Evolutionary conservation across 2,888 invertebrate genomes (phyloP).

Genomic region (Carcina quercana): DNA sequence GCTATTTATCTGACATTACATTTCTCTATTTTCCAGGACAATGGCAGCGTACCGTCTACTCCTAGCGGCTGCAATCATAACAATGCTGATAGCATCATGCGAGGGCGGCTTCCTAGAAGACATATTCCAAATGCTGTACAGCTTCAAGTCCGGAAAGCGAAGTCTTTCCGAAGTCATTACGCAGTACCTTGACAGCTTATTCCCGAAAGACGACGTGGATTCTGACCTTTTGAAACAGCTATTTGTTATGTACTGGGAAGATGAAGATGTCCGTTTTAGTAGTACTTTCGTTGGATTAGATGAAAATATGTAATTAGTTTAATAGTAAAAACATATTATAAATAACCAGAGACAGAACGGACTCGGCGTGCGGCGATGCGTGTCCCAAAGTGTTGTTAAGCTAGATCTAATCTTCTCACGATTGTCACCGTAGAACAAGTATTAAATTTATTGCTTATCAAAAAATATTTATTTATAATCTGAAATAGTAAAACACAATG

Average conservation of each 20-base stretch:
- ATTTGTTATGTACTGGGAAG: conserved; percentile 42
- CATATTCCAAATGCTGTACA: conserved; percentile 22
- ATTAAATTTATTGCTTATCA: too few relatives aligned
- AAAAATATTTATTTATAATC: too few relatives aligned
- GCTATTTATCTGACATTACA: too few relatives aligned
- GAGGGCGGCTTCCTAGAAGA: conserved; percentile 23
- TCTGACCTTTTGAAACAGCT: conserved; percentile 46
- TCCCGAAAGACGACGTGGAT: conserved; percentile 52
- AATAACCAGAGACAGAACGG: too few relatives aligned
- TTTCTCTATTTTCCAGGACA: conserved; percentile 25
- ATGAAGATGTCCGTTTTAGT: conserved; percentile 21
- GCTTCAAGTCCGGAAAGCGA: conserved; percentile 24
- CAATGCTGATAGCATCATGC: conserved; percentile 21
- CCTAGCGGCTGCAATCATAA: conserved; percentile 17
- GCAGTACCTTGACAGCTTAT: conserved; percentile 44
- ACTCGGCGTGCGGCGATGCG: too few relatives aligned
- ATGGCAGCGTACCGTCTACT: conserved; percentile 22
- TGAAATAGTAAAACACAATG: too few relatives aligned
- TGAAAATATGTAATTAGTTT: conserved; percentile 2
- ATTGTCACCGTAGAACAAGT: too few relatives aligned
- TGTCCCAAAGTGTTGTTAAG: too few relatives aligned
- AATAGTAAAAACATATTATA: too few relatives aligned
- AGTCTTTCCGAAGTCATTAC: conserved; percentile 43
- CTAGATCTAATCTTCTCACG: too few relatives aligned
- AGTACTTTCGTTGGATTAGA: conserved; percentile 16